Evolutionary conservation across 1,140 invertebrate genomes (phyloP).

Genomic region (Platyscapa corneri): DNA sequence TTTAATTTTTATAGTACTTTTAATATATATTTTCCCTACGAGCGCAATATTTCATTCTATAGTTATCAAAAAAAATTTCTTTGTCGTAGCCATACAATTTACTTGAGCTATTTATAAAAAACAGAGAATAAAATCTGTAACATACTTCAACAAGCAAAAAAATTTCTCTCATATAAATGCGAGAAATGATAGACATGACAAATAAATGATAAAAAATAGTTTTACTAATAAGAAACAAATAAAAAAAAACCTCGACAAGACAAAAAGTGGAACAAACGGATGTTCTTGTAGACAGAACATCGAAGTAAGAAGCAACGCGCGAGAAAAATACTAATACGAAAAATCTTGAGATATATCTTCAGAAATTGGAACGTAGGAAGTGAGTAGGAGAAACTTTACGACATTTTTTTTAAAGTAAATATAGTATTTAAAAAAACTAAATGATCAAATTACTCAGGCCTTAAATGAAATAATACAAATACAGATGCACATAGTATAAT

Average conservation of each 20-base stretch:
- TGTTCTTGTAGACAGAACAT: background rate
- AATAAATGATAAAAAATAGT: background rate
- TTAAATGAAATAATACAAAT: too few relatives aligned
- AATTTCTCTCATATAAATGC: background rate
- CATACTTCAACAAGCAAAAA: background rate
- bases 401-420: too few relatives aligned
- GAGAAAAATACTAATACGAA: background rate
- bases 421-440: too few relatives aligned
- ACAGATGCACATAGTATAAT: too few relatives aligned
- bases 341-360: background rate
- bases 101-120: background rate
- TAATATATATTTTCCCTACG: background rate
- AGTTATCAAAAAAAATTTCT: background rate
- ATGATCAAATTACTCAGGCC: too few relatives aligned
- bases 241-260: background rate
- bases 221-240: background rate
- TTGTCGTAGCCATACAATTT: background rate
- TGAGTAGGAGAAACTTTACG: background rate
- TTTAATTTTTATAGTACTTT: conserved; percentile 12
- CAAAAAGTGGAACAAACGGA: background rate
- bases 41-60: background rate
- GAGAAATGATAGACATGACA: background rate
- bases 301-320: background rate
- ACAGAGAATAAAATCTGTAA: background rate
- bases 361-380: background rate